phyloP scores from a whole-genome alignment of 1,140 invertebrate species.

The Papilio aristodemus region DNA sequence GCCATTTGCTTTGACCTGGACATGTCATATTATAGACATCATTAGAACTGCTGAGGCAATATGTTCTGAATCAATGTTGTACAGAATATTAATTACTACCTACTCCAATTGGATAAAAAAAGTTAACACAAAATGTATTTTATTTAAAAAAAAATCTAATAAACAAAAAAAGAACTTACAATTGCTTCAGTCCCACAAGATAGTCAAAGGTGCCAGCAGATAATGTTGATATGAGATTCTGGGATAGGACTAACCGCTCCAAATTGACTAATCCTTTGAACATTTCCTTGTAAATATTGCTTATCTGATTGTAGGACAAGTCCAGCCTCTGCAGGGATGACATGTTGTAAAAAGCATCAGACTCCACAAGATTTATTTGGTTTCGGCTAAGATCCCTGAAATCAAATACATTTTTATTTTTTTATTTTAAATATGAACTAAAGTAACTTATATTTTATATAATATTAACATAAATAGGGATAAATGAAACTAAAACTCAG shows the following conservation, averaged over 20 bases:
- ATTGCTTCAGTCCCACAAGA: slow-evolving; percentile 83
- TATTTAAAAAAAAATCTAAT: not conserved
- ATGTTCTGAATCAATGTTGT: too few species aligned
- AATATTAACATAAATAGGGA: too few species aligned
- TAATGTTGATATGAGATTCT: slow-evolving; percentile 86
- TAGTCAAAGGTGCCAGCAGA: slow-evolving; percentile 85
- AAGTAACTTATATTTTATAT: not conserved
- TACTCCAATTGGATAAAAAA: too few species aligned
- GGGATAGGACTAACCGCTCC: slow-evolving; percentile 84
- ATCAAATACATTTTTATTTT: slow-evolving; percentile 40
- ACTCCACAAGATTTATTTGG: slow-evolving; percentile 86
- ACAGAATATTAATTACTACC: too few species aligned
- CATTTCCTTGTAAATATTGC: slow-evolving; percentile 82
- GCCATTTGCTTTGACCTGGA: too few species aligned
- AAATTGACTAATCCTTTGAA: slow-evolving; percentile 84
- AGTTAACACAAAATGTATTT: not conserved
- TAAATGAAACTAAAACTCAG: too few species aligned
- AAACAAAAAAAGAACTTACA: slow-evolving; percentile 81
- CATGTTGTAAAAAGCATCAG: slow-evolving; percentile 87
- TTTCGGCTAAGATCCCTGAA: slow-evolving; percentile 89
- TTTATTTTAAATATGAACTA: not conserved
- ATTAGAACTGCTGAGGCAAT: too few species aligned
- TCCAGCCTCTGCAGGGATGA: slow-evolving; percentile 85
- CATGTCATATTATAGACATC: too few species aligned
- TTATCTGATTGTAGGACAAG: slow-evolving; percentile 84